Percentiles rank a stretch among this genome's conserved stretches.
Conservation (phyloP, 2,888 invertebrate species). For the Ecdyonurus torrentis region DNA sequence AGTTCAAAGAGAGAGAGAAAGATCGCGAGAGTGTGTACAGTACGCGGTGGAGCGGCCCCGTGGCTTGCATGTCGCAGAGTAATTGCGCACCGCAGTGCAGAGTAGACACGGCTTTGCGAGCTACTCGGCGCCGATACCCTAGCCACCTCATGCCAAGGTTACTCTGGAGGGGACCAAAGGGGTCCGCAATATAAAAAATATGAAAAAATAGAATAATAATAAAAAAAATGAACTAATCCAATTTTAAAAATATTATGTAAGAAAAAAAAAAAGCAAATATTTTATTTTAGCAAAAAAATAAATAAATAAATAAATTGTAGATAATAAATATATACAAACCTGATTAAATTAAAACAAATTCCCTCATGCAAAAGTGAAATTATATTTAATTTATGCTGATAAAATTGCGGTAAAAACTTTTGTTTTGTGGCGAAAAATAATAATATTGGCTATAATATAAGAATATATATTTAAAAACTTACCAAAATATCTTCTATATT, state of each 20-base stretch:
- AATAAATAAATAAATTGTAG: no score
- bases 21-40: not conserved
- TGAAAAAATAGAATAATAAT: no score
- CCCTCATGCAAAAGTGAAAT: no score
- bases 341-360: no score
- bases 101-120: no score
- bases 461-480: not conserved
- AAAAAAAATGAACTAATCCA: not conserved
- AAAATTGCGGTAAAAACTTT: no score
- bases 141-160: not conserved
- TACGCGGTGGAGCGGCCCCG: not conserved
- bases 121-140: no score
- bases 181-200: not conserved
- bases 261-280: not conserved
- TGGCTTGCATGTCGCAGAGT: not conserved
- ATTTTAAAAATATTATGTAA: not conserved
- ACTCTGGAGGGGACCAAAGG: not conserved
- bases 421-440: no score
- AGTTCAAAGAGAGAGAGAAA: no score
- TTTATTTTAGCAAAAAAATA: not conserved
- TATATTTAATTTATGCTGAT: no score
- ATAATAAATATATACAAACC: no score
- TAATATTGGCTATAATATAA: no score
- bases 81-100: constrained; percentile 1
- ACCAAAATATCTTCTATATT: not conserved